phyloP scores from a whole-genome alignment of 2,113 vertebrate species.

The Ascaphus truei region DNA sequence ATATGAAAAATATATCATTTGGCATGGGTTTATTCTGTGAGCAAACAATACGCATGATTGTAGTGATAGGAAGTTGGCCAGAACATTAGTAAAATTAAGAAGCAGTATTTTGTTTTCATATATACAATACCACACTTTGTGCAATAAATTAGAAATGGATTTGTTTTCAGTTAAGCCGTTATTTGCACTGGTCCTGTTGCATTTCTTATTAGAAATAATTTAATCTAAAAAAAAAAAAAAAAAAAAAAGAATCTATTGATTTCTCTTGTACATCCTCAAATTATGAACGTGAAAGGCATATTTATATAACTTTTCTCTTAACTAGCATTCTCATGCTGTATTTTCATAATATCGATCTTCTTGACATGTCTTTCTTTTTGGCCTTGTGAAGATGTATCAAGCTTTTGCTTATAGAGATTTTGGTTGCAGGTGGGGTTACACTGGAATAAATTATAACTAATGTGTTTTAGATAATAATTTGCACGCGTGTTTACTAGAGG shows the following conservation, averaged over 20 bases:
- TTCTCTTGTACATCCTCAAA: conserved; percentile 62
- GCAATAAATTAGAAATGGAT: conserved; percentile 70
- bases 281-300: conserved; percentile 64
- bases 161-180: conserved; percentile 55
- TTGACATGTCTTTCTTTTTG: conserved; percentile 58
- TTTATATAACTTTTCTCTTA: conserved; percentile 62
- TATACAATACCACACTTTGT: conserved; percentile 49
- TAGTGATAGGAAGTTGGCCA: conserved; percentile 42
- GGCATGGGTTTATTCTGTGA: not conserved
- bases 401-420: conserved; percentile 47
- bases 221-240: conserved; percentile 69
- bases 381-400: conserved; percentile 51
- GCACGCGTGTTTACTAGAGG: too few relatives aligned
- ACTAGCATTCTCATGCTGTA: conserved; percentile 62
- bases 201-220: conserved; percentile 73
- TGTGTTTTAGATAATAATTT: too few relatives aligned
- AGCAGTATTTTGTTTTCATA: conserved; percentile 51
- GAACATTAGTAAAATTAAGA: conserved; percentile 57
- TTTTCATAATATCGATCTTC: conserved; percentile 67
- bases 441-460: conserved; percentile 37
- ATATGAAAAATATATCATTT: too few relatives aligned
- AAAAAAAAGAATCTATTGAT: conserved; percentile 66
- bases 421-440: conserved; percentile 5
- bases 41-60: not conserved
- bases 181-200: conserved; percentile 57